Conservation (phyloP, 2,797 vertebrate species). For the Odontamblyopus lacepedii region DNA sequence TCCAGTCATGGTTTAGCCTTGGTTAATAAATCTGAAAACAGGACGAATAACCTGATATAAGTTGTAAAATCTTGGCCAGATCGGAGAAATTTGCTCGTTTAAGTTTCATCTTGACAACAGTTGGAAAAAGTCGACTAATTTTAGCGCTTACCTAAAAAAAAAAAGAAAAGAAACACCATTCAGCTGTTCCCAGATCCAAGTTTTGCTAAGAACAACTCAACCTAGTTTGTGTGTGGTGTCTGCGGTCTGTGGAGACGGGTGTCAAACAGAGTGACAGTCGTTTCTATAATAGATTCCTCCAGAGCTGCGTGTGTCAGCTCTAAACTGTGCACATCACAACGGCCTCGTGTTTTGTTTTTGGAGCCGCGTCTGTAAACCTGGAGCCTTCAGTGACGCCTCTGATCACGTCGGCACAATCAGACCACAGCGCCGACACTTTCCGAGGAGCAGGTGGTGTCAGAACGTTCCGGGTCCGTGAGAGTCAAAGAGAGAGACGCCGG, state of each 20-base stretch:
- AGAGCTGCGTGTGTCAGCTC: conserved; percentile 40
- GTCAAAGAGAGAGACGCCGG: too few relatives aligned
- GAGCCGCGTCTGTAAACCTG: conserved; percentile 29
- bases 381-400: conserved; percentile 25
- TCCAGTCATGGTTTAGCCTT: too few relatives aligned
- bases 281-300: conserved; percentile 49
- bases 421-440: conserved; percentile 3
- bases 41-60: too few relatives aligned
- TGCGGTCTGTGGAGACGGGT: conserved; percentile 38
- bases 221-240: conserved; percentile 27
- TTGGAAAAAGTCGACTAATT: not conserved
- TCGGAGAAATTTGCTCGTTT: too few relatives aligned
- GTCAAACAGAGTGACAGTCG: conserved; percentile 50
- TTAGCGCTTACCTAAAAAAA: not conserved
- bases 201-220: conserved; percentile 23
- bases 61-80: not conserved
- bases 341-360: conserved; percentile 33
- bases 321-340: conserved; percentile 30
- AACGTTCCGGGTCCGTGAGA: not conserved
- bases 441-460: not conserved
- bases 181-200: not conserved
- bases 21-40: too few relatives aligned
- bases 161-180: not conserved
- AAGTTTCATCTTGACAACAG: not conserved
- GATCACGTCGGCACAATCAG: conserved; percentile 23